Base-by-base conservation (phyloP, 2,888 invertebrate species). In the Ypsolopha sequella region DNA sequence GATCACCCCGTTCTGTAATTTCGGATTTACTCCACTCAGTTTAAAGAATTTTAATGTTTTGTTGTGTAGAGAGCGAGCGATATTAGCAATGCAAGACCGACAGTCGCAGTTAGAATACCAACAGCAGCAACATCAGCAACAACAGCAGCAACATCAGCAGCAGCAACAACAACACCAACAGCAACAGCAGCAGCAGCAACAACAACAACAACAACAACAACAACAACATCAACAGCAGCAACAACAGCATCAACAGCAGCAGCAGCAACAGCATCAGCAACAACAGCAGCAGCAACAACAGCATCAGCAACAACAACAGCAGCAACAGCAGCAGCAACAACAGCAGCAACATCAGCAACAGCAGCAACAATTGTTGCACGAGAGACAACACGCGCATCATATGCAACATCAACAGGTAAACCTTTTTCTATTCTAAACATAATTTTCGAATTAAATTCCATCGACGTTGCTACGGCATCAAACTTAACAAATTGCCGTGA, bases 11-110 rank as follows among this genome's bases (percentile, higher is more conserved):
- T n/a, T n/a, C 11, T 13, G 11, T 7, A 1, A 9, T 14, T 14
- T 3, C 24, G 2, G 8, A 11, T 13, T 11, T 44, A 41, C 41
- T 43, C 3, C 4, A n/a, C n/a, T n/a, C n/a, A n/a, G n/a, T 45
- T 53, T 33, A 11, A 45, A 35, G 24, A 50, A 11, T 43, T 45
- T 51, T 44, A 7, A 55, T 54, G 1, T 59, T 70, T 11, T 8
- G n/a, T 9, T 49, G 35, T 73, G 54, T 68, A 77, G 60, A 60
- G 80, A 63, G 46, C 57, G 66, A 9, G 75, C 73, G 6, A 71
- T 81, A 61, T 76, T 71, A 13, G 74, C 76, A 53, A 70, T 80
- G 60, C 76, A 77, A 51, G 80, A 82, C 54, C 65, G 81, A 4
- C 81, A 80, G 56, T 65, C 65, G 53, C 68, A 70, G 33, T 63